Evolutionary conservation across 2,888 invertebrate species (phyloP).

Genomic region (Sminthurides aquaticus): DNA sequence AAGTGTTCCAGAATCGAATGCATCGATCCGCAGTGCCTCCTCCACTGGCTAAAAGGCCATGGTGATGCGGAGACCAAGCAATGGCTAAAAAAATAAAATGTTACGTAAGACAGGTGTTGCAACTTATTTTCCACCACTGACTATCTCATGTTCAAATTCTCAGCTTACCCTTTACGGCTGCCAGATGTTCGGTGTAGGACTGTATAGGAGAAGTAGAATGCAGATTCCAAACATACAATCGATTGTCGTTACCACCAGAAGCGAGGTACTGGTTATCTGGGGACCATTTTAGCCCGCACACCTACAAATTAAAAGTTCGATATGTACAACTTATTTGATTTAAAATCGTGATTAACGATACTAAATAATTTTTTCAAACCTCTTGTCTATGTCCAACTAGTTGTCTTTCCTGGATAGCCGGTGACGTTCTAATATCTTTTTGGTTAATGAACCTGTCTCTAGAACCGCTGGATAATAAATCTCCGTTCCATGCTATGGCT

Average conservation of each 20-base stretch:
- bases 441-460: slow-evolving; percentile 88
- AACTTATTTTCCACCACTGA: no score
- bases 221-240: slow-evolving; percentile 84
- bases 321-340: slow-evolving; percentile 5
- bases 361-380: slow-evolving; percentile 51
- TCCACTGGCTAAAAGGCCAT: slow-evolving; percentile 88
- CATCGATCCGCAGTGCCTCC: slow-evolving; percentile 79
- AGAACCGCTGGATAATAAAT: slow-evolving; percentile 89
- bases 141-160: no score
- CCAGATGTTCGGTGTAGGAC: slow-evolving; percentile 91
- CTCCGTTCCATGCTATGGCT: slow-evolving; percentile 96
- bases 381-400: slow-evolving; percentile 92
- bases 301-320: slow-evolving; percentile 45
- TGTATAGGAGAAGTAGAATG: slow-evolving; percentile 83
- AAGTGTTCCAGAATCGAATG: slow-evolving; percentile 95
- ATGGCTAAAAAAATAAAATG: slow-evolving; percentile 61
- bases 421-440: slow-evolving; percentile 81
- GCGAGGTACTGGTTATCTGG: slow-evolving; percentile 95
- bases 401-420: slow-evolving; percentile 65
- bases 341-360: not conserved
- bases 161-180: slow-evolving; percentile 70
- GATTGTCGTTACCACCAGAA: slow-evolving; percentile 97
- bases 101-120: not conserved
- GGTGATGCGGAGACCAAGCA: slow-evolving; percentile 98
- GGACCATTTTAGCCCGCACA: slow-evolving; percentile 96